Conservation (phyloP, 2,113 vertebrate genomes). For the Salvelinus sp. region DNA sequence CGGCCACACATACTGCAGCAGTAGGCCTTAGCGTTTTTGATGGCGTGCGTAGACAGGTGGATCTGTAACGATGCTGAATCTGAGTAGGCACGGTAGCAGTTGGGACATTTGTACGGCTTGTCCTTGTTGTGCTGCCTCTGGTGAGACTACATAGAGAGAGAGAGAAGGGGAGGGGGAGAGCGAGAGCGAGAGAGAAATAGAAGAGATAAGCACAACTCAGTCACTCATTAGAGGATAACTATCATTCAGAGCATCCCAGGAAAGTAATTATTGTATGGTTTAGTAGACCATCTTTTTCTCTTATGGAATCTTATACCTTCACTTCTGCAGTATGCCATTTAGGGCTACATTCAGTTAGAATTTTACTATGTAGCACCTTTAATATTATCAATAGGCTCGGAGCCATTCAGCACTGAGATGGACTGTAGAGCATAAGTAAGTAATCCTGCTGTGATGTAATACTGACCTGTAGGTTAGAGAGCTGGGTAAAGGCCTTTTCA, state of each 20-base stretch:
- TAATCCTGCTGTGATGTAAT: neutral
- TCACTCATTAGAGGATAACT: neutral
- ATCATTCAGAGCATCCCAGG: neutral
- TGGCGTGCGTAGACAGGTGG: constrained; percentile 95
- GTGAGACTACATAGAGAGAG: constrained; percentile 82
- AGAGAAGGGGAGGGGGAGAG: neutral
- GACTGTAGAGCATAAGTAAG: constrained; percentile 43
- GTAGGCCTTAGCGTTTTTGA: constrained; percentile 98
- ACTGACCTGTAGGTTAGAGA: constrained; percentile 79
- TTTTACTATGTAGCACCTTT: no score
- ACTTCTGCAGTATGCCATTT: no score
- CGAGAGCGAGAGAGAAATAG: no score
- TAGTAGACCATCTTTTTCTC: no score
- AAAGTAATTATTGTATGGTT: neutral
- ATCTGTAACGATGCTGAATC: constrained; percentile 98
- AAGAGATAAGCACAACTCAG: no score
- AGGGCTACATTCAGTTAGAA: no score
- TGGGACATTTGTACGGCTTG: constrained; percentile 99
- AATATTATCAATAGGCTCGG: no score
- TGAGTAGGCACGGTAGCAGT: constrained; percentile 98
- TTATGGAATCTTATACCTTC: no score
- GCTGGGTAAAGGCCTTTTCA: constrained; percentile 81
- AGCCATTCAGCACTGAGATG: constrained; percentile 41
- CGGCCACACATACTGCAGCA: constrained; percentile 99
- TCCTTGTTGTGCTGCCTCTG: constrained; percentile 99